These are phyloP conservation scores for Cabera pusaria DNA, from an alignment of 2,888 invertebrate species.

Conservation along the genomic window DNA sequence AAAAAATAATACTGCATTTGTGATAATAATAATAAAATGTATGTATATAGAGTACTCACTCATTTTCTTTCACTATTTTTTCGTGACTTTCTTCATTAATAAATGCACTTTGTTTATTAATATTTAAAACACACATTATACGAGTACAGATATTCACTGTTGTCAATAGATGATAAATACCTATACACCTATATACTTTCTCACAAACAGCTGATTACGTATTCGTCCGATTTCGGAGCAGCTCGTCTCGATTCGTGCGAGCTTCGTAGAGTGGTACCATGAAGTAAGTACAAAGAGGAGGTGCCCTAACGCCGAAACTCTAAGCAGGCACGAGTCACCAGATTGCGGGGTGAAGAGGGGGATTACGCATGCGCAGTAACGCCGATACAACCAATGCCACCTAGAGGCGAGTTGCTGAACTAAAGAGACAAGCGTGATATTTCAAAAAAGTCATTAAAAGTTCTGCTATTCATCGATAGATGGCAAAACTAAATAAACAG, in stretches of 20 bases:
- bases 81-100: constrained; percentile 19
- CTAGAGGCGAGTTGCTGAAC: constrained; percentile 6
- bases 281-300: constrained; percentile 12
- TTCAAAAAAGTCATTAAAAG: constrained; percentile 2
- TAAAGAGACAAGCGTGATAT: constrained; percentile 1
- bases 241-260: constrained; percentile 7
- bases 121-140: constrained; percentile 27
- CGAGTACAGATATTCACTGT: constrained; percentile 22
- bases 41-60: constrained; percentile 28
- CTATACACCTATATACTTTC: constrained; percentile 8
- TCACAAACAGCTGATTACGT: constrained; percentile 10
- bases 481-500: neutral
- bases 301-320: constrained; percentile 12
- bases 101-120: constrained; percentile 21
- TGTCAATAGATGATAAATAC: constrained; percentile 7
- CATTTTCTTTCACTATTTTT: constrained; percentile 27
- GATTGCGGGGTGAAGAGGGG: constrained; percentile 11
- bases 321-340: constrained; percentile 3
- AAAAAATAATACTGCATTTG: constrained; percentile 17
- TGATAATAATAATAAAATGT: constrained; percentile 22
- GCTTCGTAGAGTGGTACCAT: constrained; percentile 17
- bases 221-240: no score
- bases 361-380: constrained; percentile 13
- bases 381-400: constrained; percentile 13
- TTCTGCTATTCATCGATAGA: constrained; percentile 2